Evolutionary conservation across 2,113 vertebrate genomes (phyloP).

Genomic region (Vidua macroura): DNA sequence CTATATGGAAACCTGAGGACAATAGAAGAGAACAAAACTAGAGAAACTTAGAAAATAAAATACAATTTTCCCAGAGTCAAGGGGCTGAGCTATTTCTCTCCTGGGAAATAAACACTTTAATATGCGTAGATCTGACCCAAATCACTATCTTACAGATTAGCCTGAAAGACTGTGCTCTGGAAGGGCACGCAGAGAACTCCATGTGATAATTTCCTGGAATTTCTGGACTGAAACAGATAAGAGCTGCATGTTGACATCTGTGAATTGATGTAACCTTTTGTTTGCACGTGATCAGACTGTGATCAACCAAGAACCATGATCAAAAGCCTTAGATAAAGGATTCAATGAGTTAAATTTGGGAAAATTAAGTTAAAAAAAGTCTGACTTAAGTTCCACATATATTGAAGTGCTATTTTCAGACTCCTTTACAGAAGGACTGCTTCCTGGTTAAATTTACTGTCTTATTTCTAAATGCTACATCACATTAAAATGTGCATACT

Average conservation of each 20-base stretch:
- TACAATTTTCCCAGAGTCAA: not conserved
- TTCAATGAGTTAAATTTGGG: not conserved
- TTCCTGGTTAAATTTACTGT: not conserved
- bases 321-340: not conserved
- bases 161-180: not conserved
- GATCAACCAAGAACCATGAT: not conserved
- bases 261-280: constrained; percentile 24
- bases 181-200: not conserved
- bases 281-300: not conserved
- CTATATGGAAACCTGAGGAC: not conserved
- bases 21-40: not conserved
- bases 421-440: not conserved
- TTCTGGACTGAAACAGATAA: constrained; percentile 40
- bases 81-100: not conserved
- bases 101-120: not conserved
- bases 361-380: not conserved
- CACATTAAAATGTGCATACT: not conserved
- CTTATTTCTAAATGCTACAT: not conserved
- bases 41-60: not conserved
- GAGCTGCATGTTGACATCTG: constrained; percentile 26
- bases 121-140: not conserved
- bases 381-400: not conserved
- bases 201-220: constrained; percentile 62
- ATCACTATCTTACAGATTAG: not conserved
- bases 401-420: not conserved